Conservation (phyloP, 2,113 vertebrate genomes). For the Cercopithecus mona region DNA sequence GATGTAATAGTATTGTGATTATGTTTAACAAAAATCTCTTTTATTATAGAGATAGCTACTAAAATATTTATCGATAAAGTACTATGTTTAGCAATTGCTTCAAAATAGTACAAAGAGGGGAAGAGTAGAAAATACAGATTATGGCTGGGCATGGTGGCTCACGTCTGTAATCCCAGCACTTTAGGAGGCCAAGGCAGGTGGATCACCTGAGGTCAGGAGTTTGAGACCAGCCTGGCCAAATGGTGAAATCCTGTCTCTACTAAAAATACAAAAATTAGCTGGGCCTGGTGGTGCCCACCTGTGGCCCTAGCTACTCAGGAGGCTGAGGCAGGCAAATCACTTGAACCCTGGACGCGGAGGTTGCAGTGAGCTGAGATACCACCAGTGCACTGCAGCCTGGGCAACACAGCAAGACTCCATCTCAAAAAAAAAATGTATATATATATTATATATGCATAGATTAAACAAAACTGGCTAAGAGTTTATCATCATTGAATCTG, state of each 20-base stretch:
- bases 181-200: too few relatives aligned
- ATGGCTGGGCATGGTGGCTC: too few relatives aligned
- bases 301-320: neutral
- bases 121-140: neutral
- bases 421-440: neutral
- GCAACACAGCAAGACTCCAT: neutral
- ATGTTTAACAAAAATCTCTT: neutral
- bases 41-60: neutral
- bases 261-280: too few relatives aligned
- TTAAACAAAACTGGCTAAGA: neutral
- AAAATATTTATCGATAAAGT: conserved; percentile 26
- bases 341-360: neutral
- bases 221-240: too few relatives aligned
- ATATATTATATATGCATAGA: neutral
- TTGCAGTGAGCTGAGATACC: neutral
- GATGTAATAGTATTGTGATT: neutral
- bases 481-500: neutral
- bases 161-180: too few relatives aligned
- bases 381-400: neutral
- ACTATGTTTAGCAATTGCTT: neutral
- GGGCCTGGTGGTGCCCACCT: too few relatives aligned
- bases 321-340: neutral
- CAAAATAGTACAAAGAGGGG: neutral
- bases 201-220: too few relatives aligned
- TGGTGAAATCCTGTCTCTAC: too few relatives aligned